phyloP scores from a whole-genome alignment of 2,888 invertebrate species.

The Mythimna ferrago region DNA sequence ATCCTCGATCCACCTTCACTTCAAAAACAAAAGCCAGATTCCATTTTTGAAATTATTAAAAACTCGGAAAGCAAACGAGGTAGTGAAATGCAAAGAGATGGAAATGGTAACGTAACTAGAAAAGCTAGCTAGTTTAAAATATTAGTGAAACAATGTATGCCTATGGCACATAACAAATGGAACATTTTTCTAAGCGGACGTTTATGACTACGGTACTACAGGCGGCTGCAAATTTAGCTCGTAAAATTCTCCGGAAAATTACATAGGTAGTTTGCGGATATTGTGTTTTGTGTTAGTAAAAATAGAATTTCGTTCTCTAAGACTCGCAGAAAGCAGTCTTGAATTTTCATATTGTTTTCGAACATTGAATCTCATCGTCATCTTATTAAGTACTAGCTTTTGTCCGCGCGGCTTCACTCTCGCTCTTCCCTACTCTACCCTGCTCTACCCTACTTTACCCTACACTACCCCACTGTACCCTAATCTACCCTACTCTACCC shows the following conservation, averaged over 20 bases:
- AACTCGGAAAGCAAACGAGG: neutral
- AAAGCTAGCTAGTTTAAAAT: constrained; percentile 29
- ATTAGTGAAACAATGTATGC: constrained; percentile 44
- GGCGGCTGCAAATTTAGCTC: constrained; percentile 38
- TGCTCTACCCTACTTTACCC: no score
- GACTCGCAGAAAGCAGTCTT: no score
- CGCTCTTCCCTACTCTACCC: no score
- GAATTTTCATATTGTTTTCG: no score
- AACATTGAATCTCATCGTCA: no score
- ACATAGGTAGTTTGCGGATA: constrained; percentile 30
- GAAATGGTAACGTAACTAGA: constrained; percentile 19
- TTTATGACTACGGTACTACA: constrained; percentile 28
- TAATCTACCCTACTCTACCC: no score
- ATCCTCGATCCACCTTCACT: neutral
- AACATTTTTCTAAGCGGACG: constrained; percentile 50
- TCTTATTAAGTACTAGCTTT: no score
- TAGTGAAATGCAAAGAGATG: constrained; percentile 22
- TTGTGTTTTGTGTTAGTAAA: constrained; percentile 28
- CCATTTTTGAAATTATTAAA: neutral
- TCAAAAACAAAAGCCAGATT: neutral
- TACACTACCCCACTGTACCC: no score
- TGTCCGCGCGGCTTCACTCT: no score
- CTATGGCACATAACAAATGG: constrained; percentile 41
- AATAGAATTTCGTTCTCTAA: no score
- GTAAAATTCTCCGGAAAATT: constrained; percentile 41